Conservation (phyloP, 92 coral and sea anemone genomes). For the Epizoanthus fatuus region DNA sequence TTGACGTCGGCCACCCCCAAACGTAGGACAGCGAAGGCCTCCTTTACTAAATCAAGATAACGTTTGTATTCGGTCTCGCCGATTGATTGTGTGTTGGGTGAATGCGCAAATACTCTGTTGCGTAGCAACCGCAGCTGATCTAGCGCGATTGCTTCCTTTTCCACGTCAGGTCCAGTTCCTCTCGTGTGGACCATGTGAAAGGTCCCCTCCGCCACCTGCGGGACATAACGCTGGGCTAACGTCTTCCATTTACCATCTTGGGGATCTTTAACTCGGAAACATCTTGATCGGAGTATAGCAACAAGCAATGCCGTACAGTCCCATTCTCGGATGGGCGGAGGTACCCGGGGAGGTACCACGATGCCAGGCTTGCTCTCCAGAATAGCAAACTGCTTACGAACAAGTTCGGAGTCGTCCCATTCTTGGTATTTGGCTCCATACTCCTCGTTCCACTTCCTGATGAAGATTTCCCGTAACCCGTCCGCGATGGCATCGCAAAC, state of each 20-base stretch:
- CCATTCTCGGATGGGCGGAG: slow-evolving; percentile 6
- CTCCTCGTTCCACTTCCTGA: not conserved
- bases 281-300: not conserved
- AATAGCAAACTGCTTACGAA: not conserved
- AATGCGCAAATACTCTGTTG: not conserved
- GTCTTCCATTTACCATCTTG: not conserved
- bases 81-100: not conserved
- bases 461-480: not conserved
- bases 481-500: not conserved
- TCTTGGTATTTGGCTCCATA: not conserved
- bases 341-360: not conserved
- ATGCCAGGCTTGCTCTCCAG: not conserved
- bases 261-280: not conserved
- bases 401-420: slow-evolving; percentile 18
- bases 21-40: not conserved
- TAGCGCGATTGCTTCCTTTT: not conserved
- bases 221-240: not conserved
- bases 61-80: not conserved
- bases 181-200: not conserved
- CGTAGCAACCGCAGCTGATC: slow-evolving; percentile 14
- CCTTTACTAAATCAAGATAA: not conserved
- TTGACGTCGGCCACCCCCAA: not conserved
- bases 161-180: not conserved
- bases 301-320: not conserved
- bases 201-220: not conserved